Percentiles rank a stretch among this genome's conserved stretches.
These are phyloP conservation scores for Labeo rohita DNA, from an alignment of 2,113 vertebrate genomes.

Conservation along the genomic window DNA sequence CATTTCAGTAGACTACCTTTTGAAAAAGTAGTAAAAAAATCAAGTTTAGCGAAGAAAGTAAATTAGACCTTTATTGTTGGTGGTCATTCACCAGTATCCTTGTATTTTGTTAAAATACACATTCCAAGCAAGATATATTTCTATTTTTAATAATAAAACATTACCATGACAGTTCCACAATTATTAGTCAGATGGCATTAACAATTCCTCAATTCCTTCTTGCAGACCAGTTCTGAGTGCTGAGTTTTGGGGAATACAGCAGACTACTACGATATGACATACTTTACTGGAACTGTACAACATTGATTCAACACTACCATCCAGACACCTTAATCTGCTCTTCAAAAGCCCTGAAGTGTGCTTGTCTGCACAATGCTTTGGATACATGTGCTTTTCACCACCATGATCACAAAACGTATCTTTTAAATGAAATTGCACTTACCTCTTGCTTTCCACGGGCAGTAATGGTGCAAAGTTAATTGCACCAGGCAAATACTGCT, in stretches of 20 bases:
- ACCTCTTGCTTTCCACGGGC: not conserved
- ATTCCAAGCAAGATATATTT: not conserved
- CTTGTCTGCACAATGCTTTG: not conserved
- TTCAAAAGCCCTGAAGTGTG: not conserved
- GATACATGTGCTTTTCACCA: not conserved
- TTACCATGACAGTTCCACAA: not conserved
- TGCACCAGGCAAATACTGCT: not conserved
- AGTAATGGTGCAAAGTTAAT: not conserved
- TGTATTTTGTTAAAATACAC: not conserved
- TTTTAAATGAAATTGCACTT: not conserved
- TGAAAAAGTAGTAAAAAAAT: no score
- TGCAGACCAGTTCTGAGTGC: not conserved
- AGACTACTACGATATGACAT: not conserved
- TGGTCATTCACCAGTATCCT: not conserved
- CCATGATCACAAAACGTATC: not conserved
- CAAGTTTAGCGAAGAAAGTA: not conserved
- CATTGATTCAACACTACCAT: not conserved
- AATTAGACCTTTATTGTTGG: not conserved
- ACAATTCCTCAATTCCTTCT: not conserved
- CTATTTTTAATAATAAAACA: not conserved
- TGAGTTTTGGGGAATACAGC: not conserved
- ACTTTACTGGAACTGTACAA: not conserved
- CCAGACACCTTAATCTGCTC: not conserved
- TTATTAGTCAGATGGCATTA: not conserved
- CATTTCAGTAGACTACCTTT: not conserved